Percentiles rank a stretch among this genome's conserved stretches.
These are phyloP conservation scores for Ceratina japonica DNA, from an alignment of 1,140 invertebrate genomes.

Conservation along the genomic window DNA sequence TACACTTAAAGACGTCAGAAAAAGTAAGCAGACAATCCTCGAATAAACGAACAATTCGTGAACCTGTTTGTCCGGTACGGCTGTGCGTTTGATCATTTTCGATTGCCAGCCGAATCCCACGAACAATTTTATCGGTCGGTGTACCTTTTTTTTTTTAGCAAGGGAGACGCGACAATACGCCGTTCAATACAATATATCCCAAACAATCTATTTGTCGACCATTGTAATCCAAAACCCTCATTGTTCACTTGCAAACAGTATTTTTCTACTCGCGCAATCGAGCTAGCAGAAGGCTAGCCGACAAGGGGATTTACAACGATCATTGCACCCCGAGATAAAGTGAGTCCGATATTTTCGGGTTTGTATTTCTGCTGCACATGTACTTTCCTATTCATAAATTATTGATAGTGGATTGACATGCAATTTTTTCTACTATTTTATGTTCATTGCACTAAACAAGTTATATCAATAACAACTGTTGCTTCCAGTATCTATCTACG, in stretches of 20 bases:
- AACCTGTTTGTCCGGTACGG: background rate
- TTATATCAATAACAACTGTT: too few species aligned
- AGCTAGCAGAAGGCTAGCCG: slow-evolving; percentile 24
- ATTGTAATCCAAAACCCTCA: slow-evolving; percentile 70
- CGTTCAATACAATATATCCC: slow-evolving; percentile 63
- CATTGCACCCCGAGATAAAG: slow-evolving; percentile 16
- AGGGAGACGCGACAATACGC: slow-evolving; percentile 47
- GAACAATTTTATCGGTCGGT: slow-evolving; percentile 48
- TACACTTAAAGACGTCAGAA: too few species aligned
- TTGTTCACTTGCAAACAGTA: slow-evolving; percentile 66
- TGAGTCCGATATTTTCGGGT: slow-evolving; percentile 43
- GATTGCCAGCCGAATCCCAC: slow-evolving; percentile 39
- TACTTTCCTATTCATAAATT: too few species aligned
- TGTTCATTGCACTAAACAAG: too few species aligned
- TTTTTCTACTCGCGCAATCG: slow-evolving; percentile 59
- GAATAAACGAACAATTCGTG: background rate
- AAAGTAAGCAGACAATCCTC: background rate
- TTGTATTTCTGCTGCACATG: slow-evolving; percentile 29
- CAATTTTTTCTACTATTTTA: too few species aligned
- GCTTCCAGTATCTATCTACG: too few species aligned
- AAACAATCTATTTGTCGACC: slow-evolving; percentile 71
- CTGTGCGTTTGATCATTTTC: slow-evolving; percentile 2
- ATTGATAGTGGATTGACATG: too few species aligned
- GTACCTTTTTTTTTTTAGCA: slow-evolving; percentile 60
- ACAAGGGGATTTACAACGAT: slow-evolving; percentile 39